Conservation (phyloP, 1,140 invertebrate genomes). For the Paralvinella palmiformis region DNA sequence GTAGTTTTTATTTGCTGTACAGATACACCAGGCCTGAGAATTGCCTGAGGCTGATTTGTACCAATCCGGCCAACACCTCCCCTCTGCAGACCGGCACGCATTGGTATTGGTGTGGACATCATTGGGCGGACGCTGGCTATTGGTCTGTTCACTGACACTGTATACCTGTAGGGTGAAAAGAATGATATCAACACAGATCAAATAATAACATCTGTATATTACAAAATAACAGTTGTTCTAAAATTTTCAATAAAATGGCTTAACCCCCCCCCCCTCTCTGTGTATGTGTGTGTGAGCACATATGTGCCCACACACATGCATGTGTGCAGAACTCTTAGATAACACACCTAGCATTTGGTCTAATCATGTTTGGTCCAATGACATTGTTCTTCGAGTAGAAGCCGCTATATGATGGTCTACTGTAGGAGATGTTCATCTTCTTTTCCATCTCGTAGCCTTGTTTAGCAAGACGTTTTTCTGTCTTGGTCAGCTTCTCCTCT, state of each 20-base stretch:
- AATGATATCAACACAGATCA: background rate
- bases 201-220: background rate
- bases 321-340: too few relatives aligned
- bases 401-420: conserved; percentile 50
- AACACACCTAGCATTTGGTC: background rate
- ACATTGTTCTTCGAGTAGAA: conserved; percentile 47
- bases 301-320: too few relatives aligned
- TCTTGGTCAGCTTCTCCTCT: conserved; percentile 88
- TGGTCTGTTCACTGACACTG: conserved; percentile 36
- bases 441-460: conserved; percentile 91
- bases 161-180: conserved; percentile 15
- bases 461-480: conserved; percentile 85
- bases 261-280: too few relatives aligned
- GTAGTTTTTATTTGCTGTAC: conserved; percentile 89
- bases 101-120: conserved; percentile 51
- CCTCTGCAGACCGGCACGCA: conserved; percentile 25
- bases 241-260: background rate
- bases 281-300: too few relatives aligned
- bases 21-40: conserved; percentile 75
- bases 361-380: background rate
- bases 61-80: background rate
- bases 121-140: conserved; percentile 57
- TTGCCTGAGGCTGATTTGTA: background rate
- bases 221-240: background rate
- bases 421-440: conserved; percentile 67